Evolutionary conservation across 1,140 invertebrate genomes (phyloP).

Genomic region (Medauroidea extradentata): DNA sequence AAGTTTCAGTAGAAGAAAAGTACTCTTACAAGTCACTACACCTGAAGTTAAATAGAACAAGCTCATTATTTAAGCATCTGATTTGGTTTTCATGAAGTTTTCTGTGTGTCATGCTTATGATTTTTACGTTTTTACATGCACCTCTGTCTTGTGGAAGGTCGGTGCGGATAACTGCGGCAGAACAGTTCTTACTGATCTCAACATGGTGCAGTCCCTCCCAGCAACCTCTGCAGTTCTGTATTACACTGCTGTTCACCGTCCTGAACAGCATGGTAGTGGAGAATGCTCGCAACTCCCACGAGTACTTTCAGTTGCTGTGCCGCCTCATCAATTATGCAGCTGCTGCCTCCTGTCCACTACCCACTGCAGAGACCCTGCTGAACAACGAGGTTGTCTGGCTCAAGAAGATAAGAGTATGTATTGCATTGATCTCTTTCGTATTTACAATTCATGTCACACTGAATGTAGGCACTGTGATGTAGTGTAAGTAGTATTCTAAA

Average conservation of each 20-base stretch:
- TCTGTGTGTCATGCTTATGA: too few species aligned
- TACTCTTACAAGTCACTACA: too few species aligned
- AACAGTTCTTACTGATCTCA: slow-evolving; percentile 79
- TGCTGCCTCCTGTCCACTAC: slow-evolving; percentile 59
- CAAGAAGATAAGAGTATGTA: slow-evolving; percentile 58
- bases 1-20: too few species aligned
- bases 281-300: slow-evolving; percentile 72
- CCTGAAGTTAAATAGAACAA: too few species aligned
- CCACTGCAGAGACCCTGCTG: slow-evolving; percentile 63
- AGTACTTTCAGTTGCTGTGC: slow-evolving; percentile 76
- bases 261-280: slow-evolving; percentile 70
- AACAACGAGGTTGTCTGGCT: slow-evolving; percentile 79
- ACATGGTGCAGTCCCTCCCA: slow-evolving; percentile 58
- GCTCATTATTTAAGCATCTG: too few species aligned
- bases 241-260: slow-evolving; percentile 72
- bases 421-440: neutral
- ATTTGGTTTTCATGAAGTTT: too few species aligned
- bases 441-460: too few species aligned
- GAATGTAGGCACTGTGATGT: too few species aligned
- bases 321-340: slow-evolving; percentile 70
- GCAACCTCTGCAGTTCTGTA: slow-evolving; percentile 63
- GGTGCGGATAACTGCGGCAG: slow-evolving; percentile 68
- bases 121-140: too few species aligned
- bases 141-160: slow-evolving; percentile 46
- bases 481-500: too few species aligned